Evolutionary conservation across 2,113 vertebrate species (phyloP).

Genomic region (Nanger granti): DNA sequence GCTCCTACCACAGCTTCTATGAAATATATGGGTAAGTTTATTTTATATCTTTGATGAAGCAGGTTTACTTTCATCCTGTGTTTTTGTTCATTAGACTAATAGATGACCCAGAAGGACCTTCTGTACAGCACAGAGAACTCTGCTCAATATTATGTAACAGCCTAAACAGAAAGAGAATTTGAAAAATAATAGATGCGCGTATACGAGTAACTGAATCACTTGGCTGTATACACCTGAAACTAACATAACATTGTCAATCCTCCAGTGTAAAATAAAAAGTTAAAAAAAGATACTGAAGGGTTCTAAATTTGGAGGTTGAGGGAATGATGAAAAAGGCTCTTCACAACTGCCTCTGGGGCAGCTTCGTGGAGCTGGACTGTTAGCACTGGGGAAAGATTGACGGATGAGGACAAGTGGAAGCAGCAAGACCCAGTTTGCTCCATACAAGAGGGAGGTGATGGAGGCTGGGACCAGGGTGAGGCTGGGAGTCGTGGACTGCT

Average conservation of each 20-base stretch:
- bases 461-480: not conserved
- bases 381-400: not conserved
- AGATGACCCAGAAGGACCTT: not conserved
- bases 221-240: not conserved
- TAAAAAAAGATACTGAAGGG: not conserved
- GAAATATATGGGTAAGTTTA: not conserved
- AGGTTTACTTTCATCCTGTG: not conserved
- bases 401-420: not conserved
- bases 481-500: not conserved
- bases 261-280: not conserved
- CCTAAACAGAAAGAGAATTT: not conserved
- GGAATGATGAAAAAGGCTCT: not conserved
- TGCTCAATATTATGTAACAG: not conserved
- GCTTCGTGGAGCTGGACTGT: fast-evolving
- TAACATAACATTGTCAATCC: not conserved
- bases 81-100: not conserved
- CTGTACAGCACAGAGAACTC: not conserved
- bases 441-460: not conserved
- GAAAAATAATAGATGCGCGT: not conserved
- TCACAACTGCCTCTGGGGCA: not conserved
- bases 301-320: not conserved
- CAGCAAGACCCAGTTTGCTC: not conserved
- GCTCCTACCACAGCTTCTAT: not conserved
- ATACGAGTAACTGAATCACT: not conserved
- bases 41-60: not conserved